A percentile compares a stretch with the other conserved stretches of the same genome.
Conservation (phyloP, 2,113 vertebrate genomes). For the Dascyllus trimaculatus region DNA sequence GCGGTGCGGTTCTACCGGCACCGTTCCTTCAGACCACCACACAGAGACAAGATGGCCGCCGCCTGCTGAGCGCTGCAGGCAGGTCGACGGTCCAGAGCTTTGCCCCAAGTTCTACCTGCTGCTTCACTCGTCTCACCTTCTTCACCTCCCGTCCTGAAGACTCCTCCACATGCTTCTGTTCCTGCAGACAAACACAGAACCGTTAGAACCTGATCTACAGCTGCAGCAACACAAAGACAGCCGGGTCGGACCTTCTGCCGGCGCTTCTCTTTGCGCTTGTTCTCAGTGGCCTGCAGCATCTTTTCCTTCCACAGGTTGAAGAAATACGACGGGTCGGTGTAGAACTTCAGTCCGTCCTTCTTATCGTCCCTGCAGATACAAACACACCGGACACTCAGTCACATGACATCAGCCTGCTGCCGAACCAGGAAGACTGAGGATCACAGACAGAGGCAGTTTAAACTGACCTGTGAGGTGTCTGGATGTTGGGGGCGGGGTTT, state of each 20-base stretch:
- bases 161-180: constrained; percentile 90
- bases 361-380: constrained; percentile 86
- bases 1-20: too few species aligned
- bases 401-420: too few species aligned
- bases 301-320: constrained; percentile 92
- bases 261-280: constrained; percentile 92
- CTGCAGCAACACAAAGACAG: background rate
- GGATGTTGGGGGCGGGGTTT: too few species aligned
- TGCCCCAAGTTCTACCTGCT: too few species aligned
- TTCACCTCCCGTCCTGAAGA: constrained; percentile 91
- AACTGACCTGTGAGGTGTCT: too few species aligned
- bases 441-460: too few species aligned
- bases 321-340: constrained; percentile 92
- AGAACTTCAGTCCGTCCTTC: constrained; percentile 91
- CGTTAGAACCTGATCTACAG: background rate
- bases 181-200: constrained; percentile 71
- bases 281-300: constrained; percentile 92
- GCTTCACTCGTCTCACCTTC: too few species aligned
- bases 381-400: background rate
- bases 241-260: constrained; percentile 86
- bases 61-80: too few species aligned
- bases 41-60: too few species aligned
- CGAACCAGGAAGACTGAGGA: too few species aligned
- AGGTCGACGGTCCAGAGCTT: too few species aligned
- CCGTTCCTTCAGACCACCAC: too few species aligned